Evolutionary conservation across 2,888 invertebrate species (phyloP), one percentile per base, ranked within the genome.

Genomic region (Chirona hameri): DNA sequence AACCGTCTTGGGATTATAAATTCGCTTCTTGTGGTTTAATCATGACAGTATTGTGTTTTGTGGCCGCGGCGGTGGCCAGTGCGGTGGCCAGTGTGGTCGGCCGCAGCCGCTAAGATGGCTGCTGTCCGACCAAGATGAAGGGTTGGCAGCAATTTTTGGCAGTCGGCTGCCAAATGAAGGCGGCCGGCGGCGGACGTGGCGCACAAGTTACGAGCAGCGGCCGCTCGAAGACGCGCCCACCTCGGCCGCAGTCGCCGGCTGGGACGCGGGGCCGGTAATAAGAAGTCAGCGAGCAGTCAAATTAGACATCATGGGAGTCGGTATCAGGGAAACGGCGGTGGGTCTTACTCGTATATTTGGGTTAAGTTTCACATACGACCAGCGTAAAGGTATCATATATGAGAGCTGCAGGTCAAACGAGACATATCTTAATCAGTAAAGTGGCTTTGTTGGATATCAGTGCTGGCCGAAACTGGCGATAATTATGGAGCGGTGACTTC

Each of bases 31-130:
- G 29, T 31, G 29, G 31, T 31, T 29, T 29, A 31, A 72, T 72
- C 72, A 31, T 72, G 29, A 18, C 72, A 72, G 27, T 31, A 29
- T 18, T 15, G 18, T 72, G 72, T 18, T 72, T 31, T 72, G 29
- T 72, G 72, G 72, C 31, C 72, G 72, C 3, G 18, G 18, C 10
- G 15, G 65, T 27, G 65, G 65, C 65, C 27, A 27, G 12, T 4
- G 29, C 31, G 72, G 15, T 9, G 76, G 27, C 39, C 46, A 15
- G 31, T 18, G 31, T 18, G 76, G 76, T 24, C 46, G 15, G 9
- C 76, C 46, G 29, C 76, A 31, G 72, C 5, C 39, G 21, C 39
- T 76, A 76, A 76, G 46, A 46, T 76, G 76, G 76, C 76, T 76
- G 76, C 76, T 46, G 24, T 12, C 76, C 21, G 76, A 10, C 39